Evolutionary conservation across 1,140 invertebrate species (phyloP), one percentile per base, ranked within the genome.

Genomic region (Brachionus calyciflorus): DNA sequence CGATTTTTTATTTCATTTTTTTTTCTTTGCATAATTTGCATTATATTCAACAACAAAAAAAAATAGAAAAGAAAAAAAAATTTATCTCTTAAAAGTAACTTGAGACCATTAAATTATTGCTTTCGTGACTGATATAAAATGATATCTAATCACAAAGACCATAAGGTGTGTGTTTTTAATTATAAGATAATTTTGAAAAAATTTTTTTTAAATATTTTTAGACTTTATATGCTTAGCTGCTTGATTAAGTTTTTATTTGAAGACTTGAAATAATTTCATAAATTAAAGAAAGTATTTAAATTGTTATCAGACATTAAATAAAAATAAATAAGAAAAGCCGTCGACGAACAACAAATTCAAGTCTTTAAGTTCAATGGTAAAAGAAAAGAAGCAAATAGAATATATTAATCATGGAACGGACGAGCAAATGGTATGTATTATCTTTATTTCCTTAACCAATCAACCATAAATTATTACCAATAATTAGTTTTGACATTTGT

Each of bases 361-460:
- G 28, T 37, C 33, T 37, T 37, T 33, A 60, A 60, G 30, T 65
- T 65, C 69, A 55, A 73, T 73, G 69, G 69, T 49, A 55, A 55
- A 73, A 73, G 69, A 73, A 51, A 49, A 55, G 19, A 73, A 73
- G 19, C 28, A 48, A n/a, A 28, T 49, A 10, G 33, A 73, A 30
- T 73, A 51, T 73, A 73, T 76, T n/a, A 76, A 76, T 76, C 49
- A 76, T 76, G 73, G 73, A 24, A 76, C 73, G 17, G 73, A 76
- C 37, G 73, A 76, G 24, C 73, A 76, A 76, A 55, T 76, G 49
- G 73, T 76, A 76, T 28, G 30, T 57, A n/a, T 4, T 37, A 1
- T 21, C 0, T 48, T 51, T 46, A 19, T 21, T 6, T 1, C 55
- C 12, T 24, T 17, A 12, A 2, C n/a, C n/a, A n/a, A n/a, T n/a